Evolutionary conservation across 2,888 invertebrate genomes (phyloP).

Genomic region (Drosophila anomelani): DNA sequence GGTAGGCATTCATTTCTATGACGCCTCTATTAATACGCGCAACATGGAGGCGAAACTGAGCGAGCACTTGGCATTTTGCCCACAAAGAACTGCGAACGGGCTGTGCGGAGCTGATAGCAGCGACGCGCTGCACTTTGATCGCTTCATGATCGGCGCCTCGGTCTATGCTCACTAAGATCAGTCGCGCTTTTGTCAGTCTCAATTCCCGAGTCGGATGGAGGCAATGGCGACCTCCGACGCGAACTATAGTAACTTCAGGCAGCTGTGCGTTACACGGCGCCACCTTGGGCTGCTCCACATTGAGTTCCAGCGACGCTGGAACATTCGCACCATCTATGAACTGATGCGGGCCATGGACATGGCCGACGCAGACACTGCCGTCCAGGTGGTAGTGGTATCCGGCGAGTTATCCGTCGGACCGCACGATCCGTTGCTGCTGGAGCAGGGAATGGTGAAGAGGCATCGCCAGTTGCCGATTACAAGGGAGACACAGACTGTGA

Average conservation of each 20-base stretch:
- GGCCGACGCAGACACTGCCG: constrained; percentile 88
- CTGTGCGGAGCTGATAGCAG: neutral
- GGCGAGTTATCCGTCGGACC: constrained; percentile 70
- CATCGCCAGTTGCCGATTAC: constrained; percentile 1
- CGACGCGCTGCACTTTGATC: constrained; percentile 14
- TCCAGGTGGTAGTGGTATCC: constrained; percentile 91
- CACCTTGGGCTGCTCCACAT: constrained; percentile 86
- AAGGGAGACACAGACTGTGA: neutral
- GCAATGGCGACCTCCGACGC: constrained; percentile 13
- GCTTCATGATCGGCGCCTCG: neutral
- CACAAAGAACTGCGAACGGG: neutral
- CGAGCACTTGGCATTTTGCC: constrained; percentile 1
- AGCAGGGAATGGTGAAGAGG: constrained; percentile 16
- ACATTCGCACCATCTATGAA: constrained; percentile 88
- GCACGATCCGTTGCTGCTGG: constrained; percentile 42
- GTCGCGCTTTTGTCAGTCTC: constrained; percentile 2
- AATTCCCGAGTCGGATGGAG: constrained; percentile 45
- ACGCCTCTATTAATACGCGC: constrained; percentile 9
- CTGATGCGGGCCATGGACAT: constrained; percentile 88
- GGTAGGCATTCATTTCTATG: neutral
- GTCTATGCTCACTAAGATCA: constrained; percentile 1
- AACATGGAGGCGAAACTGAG: neutral
- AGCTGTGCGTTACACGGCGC: constrained; percentile 72
- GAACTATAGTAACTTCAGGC: constrained; percentile 52
- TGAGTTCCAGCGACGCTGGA: constrained; percentile 91